Base-by-base conservation (phyloP, 2,888 invertebrate genomes). In the Pollenia griseotomentosa region DNA sequence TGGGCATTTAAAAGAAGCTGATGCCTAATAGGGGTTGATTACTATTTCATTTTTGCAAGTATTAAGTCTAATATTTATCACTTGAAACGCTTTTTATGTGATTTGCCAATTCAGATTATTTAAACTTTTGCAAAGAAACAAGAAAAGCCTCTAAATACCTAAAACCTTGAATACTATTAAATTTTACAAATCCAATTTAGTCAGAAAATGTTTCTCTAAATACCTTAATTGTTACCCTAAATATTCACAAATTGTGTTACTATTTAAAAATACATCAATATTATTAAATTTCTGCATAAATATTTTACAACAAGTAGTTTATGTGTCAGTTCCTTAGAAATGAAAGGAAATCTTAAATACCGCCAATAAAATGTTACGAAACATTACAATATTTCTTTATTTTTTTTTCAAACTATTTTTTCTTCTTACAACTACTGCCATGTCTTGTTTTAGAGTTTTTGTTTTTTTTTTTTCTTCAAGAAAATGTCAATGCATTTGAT, bases 401-500 rank as follows among this genome's bases (percentile, higher is more conserved):
- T 63, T 48, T 59, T 65, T 44, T 23, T 53, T 59, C n/a, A 19
- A 44, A 23, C 42, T 53, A 44, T 71, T 65, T 79, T 55, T 74
- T 48, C 42, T 55, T 16, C 44, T 46, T 70, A 14, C 19, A 55
- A 63, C 83, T 55, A 70, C 46, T 70, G 83, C 63, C 83, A 83
- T 71, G 77, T 12, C 23, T 53, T 68, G 55, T 73, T 73, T 66
- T 14, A 33, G 44, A 23, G 11, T 19, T 66, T 61, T 83, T 84
- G 19, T 46, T 19, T 61, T 40, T 55, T 9, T 42, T 71, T 53
- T 75, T 75, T 40, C 75, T 81, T 83, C 80, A 84, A 74, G 81
- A 87, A 84, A 87, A 87, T 87, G 87, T 87, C 87, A 84, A 84
- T 87, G 84, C 87, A 87, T 87, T 87, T 87, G 87, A 87, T 87